These are phyloP conservation scores for Phylloscopus trochilus DNA, from an alignment of 2,113 vertebrate species.

Conservation along the genomic window DNA sequence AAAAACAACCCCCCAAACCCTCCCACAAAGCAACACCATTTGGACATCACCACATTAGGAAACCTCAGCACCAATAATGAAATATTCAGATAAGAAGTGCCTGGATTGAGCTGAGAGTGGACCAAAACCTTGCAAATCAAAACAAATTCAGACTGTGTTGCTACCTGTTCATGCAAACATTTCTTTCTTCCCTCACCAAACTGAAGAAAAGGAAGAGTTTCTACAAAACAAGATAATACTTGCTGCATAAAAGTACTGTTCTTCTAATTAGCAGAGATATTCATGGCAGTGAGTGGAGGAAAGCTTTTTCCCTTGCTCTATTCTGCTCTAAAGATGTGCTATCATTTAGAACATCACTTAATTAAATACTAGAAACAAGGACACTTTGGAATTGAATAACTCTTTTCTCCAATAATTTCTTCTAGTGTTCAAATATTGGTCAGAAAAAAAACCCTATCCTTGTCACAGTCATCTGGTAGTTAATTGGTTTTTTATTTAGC, in stretches of 20 bases:
- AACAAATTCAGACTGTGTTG: neutral
- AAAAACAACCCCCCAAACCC: neutral
- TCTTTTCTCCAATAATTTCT: slow-evolving; percentile 44
- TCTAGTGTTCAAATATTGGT: slow-evolving; percentile 41
- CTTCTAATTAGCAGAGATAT: slow-evolving; percentile 55
- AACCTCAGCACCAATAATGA: neutral
- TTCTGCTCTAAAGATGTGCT: slow-evolving; percentile 39
- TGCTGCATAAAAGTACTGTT: neutral
- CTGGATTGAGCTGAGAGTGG: neutral
- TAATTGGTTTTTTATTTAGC: slow-evolving; percentile 47
- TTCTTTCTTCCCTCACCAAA: neutral
- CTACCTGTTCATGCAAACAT: neutral
- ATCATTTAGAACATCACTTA: slow-evolving; percentile 62
- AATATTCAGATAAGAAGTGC: neutral
- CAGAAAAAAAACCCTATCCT: neutral
- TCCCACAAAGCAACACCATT: neutral
- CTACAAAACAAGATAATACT: slow-evolving; percentile 10
- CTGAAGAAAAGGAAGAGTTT: slow-evolving; percentile 23
- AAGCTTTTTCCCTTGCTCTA: neutral
- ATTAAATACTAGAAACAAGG: slow-evolving; percentile 59
- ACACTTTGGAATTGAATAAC: slow-evolving; percentile 55
- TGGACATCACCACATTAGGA: fast-evolving
- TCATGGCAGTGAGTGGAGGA: neutral
- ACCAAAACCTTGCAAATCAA: neutral
- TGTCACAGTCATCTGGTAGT: slow-evolving; percentile 28